These are phyloP conservation scores for Lordiphosa fenestrarum DNA, from an alignment of 2,888 invertebrate genomes.

Conservation along the genomic window DNA sequence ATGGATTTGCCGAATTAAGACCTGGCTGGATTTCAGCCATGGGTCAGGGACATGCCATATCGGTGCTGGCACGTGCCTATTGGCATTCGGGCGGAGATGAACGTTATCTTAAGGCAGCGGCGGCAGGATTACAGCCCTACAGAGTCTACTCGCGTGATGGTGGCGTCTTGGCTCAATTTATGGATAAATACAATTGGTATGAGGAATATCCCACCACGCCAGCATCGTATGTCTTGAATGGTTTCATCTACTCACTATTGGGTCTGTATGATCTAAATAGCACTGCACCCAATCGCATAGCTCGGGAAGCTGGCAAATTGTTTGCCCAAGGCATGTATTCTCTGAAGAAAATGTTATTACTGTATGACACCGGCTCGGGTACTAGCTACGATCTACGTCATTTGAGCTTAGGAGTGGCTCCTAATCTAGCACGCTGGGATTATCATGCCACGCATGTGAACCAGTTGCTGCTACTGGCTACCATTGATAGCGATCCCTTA, in stretches of 20 bases:
- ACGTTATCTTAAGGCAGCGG: slow-evolving; percentile 90
- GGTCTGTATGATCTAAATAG: slow-evolving; percentile 97
- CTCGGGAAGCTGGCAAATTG: slow-evolving; percentile 87
- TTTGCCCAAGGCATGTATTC: slow-evolving; percentile 93
- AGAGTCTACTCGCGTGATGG: slow-evolving; percentile 87
- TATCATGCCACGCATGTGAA: slow-evolving; percentile 99
- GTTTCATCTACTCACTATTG: slow-evolving; percentile 97
- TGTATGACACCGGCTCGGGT: slow-evolving; percentile 97
- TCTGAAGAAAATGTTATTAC: slow-evolving; percentile 90
- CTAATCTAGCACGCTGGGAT: slow-evolving; percentile 98
- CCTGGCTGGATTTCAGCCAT: slow-evolving; percentile 98
- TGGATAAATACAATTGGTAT: slow-evolving; percentile 95
- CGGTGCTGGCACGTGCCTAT: slow-evolving; percentile 95
- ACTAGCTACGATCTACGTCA: slow-evolving; percentile 98
- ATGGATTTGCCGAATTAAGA: slow-evolving; percentile 88
- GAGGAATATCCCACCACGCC: slow-evolving; percentile 99
- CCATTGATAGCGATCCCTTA: slow-evolving; percentile 91
- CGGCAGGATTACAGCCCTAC: slow-evolving; percentile 90
- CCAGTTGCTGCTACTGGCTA: slow-evolving; percentile 92
- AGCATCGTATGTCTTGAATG: slow-evolving; percentile 96
- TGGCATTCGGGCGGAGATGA: slow-evolving; percentile 88
- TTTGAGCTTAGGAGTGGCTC: slow-evolving; percentile 91
- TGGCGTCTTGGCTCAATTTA: slow-evolving; percentile 92
- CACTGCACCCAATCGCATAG: slow-evolving; percentile 86
- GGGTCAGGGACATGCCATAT: slow-evolving; percentile 99